These are phyloP conservation scores for Lacanobia oleracea DNA, from an alignment of 2,888 invertebrate genomes.

Conservation along the genomic window DNA sequence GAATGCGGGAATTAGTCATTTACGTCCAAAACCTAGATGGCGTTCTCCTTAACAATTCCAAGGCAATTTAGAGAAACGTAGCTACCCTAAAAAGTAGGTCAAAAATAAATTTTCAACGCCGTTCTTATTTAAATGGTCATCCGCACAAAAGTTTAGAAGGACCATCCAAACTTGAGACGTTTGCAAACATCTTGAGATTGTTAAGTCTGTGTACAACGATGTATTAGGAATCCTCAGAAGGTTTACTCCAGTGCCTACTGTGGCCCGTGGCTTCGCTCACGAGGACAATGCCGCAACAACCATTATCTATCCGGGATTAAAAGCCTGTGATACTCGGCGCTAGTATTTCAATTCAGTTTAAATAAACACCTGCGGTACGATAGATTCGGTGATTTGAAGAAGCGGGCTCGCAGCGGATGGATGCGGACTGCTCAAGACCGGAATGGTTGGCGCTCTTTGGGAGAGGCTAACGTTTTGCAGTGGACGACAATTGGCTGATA, in stretches of 20 bases:
- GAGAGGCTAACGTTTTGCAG: no score
- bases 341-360: no score
- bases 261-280: not conserved
- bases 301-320: not conserved
- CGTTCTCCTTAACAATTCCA: constrained; percentile 26
- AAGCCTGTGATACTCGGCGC: no score
- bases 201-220: constrained; percentile 9
- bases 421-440: no score
- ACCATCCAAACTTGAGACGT: constrained; percentile 56
- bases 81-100: constrained; percentile 38
- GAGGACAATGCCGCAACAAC: not conserved
- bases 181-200: constrained; percentile 36
- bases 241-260: not conserved
- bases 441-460: no score
- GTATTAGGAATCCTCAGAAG: constrained; percentile 20
- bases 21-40: constrained; percentile 25
- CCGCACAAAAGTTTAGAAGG: constrained; percentile 37
- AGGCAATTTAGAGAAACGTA: constrained; percentile 32
- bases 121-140: constrained; percentile 53
- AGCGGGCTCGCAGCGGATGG: no score
- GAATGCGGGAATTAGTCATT: not conserved
- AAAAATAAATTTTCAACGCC: constrained; percentile 50
- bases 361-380: no score
- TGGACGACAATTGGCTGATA: no score
- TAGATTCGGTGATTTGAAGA: no score